Evolutionary conservation across 2,797 vertebrate species (phyloP), one percentile per base, ranked within the genome.

Genomic region (Staurois parvus): DNA sequence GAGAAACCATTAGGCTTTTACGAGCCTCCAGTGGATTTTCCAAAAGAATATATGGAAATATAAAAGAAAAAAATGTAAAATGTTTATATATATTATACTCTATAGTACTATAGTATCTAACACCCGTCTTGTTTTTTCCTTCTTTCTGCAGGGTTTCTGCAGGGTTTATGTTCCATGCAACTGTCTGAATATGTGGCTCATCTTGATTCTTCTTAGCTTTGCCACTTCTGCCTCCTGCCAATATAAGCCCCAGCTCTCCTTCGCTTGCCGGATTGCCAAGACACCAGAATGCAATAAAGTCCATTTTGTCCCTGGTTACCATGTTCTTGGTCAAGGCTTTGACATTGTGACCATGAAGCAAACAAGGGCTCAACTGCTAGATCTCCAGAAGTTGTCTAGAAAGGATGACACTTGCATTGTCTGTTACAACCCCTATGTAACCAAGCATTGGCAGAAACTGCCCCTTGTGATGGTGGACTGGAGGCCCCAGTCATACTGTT

Each of bases 261-360:
- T 92, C 0, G 42, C 91, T 10, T 98, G 96, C 87, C 87, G 37
- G 1, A 88, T 87, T 0, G 96, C 92, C 2, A 88, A 76, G 0
- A 84, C 81, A 0, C 88, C 24, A 0, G 89, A 96, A 87, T 98
- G 97, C 85, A 90, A 90, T 2, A 32, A 82, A 0, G 91, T 88
- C 10, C 87, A 86, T 0, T 96, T 96, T 11, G 94, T 97, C 45
- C 97, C 97, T 0, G 96, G 96, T 1, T 89, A 95, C 15, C 94
- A 93, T 89, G 91, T 96, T 79, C 95, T 95, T 0, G 97, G 97
- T 2, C 96, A 97, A 68, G 96, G 97, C 1, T 91, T 98, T 8
- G 96, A 97, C 2, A 94, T 98, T 87, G 96, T 96, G 76, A 92
- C 87, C 3, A 94, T 98, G 93, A 91, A 75, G 17, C 94, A 92